A percentile compares a stretch with the other conserved stretches of the same genome.
These are phyloP conservation scores for Odocoileus virginianus DNA, from an alignment of 2,113 vertebrate species.

Conservation along the genomic window DNA sequence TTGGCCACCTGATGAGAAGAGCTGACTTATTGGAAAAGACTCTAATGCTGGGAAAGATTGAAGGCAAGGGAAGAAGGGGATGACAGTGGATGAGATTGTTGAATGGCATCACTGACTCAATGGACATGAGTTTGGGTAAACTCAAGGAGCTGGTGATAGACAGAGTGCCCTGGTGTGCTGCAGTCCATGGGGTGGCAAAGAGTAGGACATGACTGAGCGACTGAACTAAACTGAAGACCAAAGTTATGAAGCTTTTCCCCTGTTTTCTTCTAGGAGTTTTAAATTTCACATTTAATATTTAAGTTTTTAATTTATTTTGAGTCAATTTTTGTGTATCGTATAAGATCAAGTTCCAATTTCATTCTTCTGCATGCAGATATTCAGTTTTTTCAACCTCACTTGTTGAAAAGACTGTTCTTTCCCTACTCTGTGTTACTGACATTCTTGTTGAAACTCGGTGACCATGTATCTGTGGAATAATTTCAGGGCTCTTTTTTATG, in stretches of 20 bases:
- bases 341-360: neutral
- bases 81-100: neutral
- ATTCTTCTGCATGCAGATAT: neutral
- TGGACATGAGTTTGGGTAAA: neutral
- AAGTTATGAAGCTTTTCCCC: neutral
- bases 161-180: rapidly evolving
- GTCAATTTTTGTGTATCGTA: neutral
- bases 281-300: neutral
- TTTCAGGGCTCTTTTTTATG: neutral
- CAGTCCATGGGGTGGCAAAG: neutral
- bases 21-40: neutral
- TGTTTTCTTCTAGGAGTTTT: neutral
- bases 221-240: neutral
- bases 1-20: neutral
- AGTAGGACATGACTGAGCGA: rapidly evolving
- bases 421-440: neutral
- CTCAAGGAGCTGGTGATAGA: neutral
- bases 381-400: neutral
- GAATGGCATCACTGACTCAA: neutral
- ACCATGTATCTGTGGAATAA: neutral
- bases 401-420: neutral
- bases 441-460: neutral
- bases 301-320: neutral
- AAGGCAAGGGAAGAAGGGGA: neutral
- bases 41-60: neutral